Evolutionary conservation across 2,113 vertebrate genomes (phyloP), one percentile per base, ranked within the genome.

Genomic region (Ancistrus triradiatus): DNA sequence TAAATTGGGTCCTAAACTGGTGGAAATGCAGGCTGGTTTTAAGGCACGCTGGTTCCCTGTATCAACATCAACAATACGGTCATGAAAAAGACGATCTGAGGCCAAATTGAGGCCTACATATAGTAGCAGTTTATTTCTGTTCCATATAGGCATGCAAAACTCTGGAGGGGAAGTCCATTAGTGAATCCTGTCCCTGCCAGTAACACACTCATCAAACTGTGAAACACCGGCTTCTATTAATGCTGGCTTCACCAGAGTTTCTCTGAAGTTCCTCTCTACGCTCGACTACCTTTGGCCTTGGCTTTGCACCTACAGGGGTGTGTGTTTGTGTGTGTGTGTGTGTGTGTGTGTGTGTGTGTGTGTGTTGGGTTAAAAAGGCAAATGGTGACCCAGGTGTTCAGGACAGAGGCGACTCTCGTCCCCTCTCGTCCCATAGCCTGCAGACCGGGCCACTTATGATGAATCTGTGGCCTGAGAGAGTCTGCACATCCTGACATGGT

Each of bases 381-480:
- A 22, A 21, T 38, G 9, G 58, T 69, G 62, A 74, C 71, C 66
- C 71, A 74, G 71, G 61, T 74, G 71, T 63, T 69, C 66, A 61
- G 66, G 64, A 66, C 61, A 59, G 56, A 65, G 66, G 66, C 58
- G 35, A 60, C 60, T 65, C 65, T 64, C 55, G 38, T 63, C 42
- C 46, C 25, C 35, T 46, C 49, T 15, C 37, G 61, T 51, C 66
- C 53, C 52, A 76, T 76, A 58, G 85, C 81, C 83, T 82, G 78
- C 80, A 86, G 85, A 85, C 61, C 80, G 66, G 60, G 84, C 48
- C 78, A 74, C 76, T 61, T 69, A 86, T 88, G 87, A 88, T 88
- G 82, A 86, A 88, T 88, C 84, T 87, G 72, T 88, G 84, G 85
- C 84, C 81, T 82, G 83, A 80, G 84, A 78, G 78, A 82, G 82